These are phyloP conservation scores for Agapostemon virescens DNA, from an alignment of 2,888 invertebrate genomes.

Conservation along the genomic window DNA sequence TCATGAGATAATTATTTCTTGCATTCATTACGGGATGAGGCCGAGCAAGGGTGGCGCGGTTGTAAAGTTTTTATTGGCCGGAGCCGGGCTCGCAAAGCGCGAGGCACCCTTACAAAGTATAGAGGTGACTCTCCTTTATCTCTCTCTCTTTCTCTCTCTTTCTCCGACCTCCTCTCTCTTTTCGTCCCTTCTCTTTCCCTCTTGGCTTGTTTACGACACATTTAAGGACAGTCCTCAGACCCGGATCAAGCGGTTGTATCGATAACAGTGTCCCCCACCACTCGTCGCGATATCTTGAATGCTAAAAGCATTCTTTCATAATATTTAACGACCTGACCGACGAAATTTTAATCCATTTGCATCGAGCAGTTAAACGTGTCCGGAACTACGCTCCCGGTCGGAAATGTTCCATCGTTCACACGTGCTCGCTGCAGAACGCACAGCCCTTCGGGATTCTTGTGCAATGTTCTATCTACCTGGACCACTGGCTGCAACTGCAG, in stretches of 20 bases:
- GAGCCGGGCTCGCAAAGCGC: conserved; percentile 61
- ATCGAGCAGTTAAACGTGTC: conserved; percentile 10
- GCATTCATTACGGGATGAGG: conserved; percentile 73
- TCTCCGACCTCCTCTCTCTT: conserved; percentile 11
- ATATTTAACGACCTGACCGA: conserved; percentile 49
- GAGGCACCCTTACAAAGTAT: conserved; percentile 74
- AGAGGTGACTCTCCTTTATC: conserved; percentile 33
- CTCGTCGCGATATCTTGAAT: conserved; percentile 55
- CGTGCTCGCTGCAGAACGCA: background rate
- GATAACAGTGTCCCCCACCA: conserved; percentile 57
- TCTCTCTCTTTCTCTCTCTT: conserved; percentile 7
- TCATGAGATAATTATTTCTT: conserved; percentile 79
- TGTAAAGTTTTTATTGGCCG: conserved; percentile 73
- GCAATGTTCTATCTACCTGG: too few species aligned
- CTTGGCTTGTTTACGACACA: conserved; percentile 64
- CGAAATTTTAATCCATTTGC: conserved; percentile 26
- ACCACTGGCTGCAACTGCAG: too few species aligned
- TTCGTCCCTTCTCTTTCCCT: conserved; percentile 16
- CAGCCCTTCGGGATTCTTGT: background rate
- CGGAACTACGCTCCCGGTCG: background rate
- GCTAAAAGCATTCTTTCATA: conserved; percentile 67
- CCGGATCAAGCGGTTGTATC: conserved; percentile 50
- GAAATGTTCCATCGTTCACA: conserved; percentile 2
- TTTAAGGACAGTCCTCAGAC: conserved; percentile 67
- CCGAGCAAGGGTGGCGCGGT: conserved; percentile 39